Percentiles rank a stretch among this genome's conserved stretches.
Conservation (phyloP, 2,888 invertebrate species). For the Erannis defoliaria region DNA sequence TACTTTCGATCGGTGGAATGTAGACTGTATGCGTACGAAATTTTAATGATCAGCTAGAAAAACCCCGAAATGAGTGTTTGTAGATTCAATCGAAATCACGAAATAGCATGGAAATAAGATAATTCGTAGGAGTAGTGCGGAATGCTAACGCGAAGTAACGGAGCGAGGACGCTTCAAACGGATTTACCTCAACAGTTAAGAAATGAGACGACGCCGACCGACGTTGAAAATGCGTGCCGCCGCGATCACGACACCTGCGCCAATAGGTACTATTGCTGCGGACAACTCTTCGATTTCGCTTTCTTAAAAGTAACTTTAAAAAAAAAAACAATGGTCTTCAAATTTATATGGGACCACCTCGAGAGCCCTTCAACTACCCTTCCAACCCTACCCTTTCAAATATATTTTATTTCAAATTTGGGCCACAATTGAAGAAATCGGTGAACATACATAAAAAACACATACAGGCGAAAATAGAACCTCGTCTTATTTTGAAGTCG, state of each 20-base stretch:
- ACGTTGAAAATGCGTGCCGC: constrained; percentile 62
- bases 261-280: neutral
- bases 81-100: constrained; percentile 69
- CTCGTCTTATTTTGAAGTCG: no score
- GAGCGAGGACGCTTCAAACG: constrained; percentile 70
- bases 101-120: constrained; percentile 75
- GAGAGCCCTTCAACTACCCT: no score
- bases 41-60: constrained; percentile 55
- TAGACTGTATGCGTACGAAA: constrained; percentile 55
- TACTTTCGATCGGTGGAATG: constrained; percentile 55
- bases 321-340: no score
- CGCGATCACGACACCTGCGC: constrained; percentile 48
- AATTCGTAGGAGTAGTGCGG: constrained; percentile 67
- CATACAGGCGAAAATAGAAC: no score
- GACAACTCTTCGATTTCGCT: neutral
- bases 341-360: no score
- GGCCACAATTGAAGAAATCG: no score
- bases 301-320: neutral
- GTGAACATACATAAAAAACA: no score
- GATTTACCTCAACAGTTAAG: constrained; percentile 83
- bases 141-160: constrained; percentile 78
- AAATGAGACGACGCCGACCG: constrained; percentile 61
- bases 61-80: constrained; percentile 51
- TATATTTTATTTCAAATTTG: no score
- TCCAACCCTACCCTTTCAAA: no score